Evolutionary conservation across 2,113 vertebrate species (phyloP), one percentile per base, ranked within the genome.

Genomic region (Trichomycterus rosablanca): DNA sequence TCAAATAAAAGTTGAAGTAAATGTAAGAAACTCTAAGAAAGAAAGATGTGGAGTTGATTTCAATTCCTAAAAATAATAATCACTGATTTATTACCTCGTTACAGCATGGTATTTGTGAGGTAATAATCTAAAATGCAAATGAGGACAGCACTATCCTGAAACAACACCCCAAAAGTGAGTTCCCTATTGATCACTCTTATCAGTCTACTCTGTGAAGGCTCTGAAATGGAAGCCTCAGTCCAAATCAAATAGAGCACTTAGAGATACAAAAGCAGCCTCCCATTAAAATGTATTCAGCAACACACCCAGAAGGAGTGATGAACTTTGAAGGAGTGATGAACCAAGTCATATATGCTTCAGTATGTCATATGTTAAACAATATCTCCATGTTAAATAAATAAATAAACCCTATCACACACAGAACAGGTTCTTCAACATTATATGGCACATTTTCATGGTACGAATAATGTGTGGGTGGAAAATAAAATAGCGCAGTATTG

Each of bases 61-160:
- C 28, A 2, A 42, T 53, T 12, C 16, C 24, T 18, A 12, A 12
- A 51, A 63, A 72, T 67, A 67, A 72, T 76, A 19, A 67, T 74
- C 50, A 45, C 59, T 32, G 24, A 46, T 66, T 55, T 16, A 62
- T 32, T 15, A 26, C 39, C 22, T 54, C 32, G 53, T 32, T 42
- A 66, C 28, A 45, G 10, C 32, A 32, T 10, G 40, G 24, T 46
- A 23, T 64, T 64, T 61, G 66, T 63, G 42, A 39, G 20, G 30
- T 34, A 40, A n/a, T 32, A 46, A 19, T 22, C 28, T 40, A 24
- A 16, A 20, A 57, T 32, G 19, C 19, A 40, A 39, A n/a, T 32
- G n/a, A 34, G 22, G 4, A 28, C 2, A 5, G 28, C 49, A 16
- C n/a, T 26, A 24, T 35, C 12, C 6, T 20, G 49, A 49, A 40